Evolutionary conservation across 2,888 invertebrate species (phyloP).

Genomic region (Neoascia interrupta): DNA sequence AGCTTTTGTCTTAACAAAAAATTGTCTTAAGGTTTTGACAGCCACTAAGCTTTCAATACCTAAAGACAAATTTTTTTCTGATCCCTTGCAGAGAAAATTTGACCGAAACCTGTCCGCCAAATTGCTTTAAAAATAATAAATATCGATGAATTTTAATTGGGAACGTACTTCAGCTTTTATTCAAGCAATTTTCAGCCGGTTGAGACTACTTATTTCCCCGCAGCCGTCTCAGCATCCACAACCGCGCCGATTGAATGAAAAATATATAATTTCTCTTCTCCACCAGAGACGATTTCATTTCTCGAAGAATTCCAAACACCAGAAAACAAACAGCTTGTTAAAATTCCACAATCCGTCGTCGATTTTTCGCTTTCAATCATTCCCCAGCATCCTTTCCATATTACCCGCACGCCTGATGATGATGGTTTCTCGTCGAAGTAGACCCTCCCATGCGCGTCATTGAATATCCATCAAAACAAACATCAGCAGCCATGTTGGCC

Average conservation of each 20-base stretch:
- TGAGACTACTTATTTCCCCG: no score
- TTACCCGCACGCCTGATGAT: constrained; percentile 49
- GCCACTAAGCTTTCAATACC: no score
- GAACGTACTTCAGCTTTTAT: no score
- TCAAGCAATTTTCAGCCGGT: no score
- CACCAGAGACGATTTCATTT: constrained; percentile 62
- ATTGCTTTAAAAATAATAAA: no score
- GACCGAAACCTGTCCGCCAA: no score
- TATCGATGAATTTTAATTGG: no score
- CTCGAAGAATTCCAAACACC: constrained; percentile 72
- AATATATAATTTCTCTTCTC: constrained; percentile 48
- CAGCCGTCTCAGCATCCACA: background rate
- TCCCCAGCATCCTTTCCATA: constrained; percentile 38
- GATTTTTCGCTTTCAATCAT: constrained; percentile 70
- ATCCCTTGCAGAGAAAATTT: no score
- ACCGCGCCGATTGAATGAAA: constrained; percentile 10
- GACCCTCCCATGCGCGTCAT: constrained; percentile 18
- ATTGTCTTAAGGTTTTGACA: no score
- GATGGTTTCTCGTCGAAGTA: constrained; percentile 3
- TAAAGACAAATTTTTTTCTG: no score
- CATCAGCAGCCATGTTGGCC: constrained; percentile 15
- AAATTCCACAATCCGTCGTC: constrained; percentile 73
- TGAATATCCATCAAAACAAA: constrained; percentile 39
- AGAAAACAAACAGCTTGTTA: constrained; percentile 75
- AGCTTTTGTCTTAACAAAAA: no score